These are phyloP conservation scores for Phaedon cochleariae DNA, from an alignment of 2,888 invertebrate genomes.

Conservation along the genomic window DNA sequence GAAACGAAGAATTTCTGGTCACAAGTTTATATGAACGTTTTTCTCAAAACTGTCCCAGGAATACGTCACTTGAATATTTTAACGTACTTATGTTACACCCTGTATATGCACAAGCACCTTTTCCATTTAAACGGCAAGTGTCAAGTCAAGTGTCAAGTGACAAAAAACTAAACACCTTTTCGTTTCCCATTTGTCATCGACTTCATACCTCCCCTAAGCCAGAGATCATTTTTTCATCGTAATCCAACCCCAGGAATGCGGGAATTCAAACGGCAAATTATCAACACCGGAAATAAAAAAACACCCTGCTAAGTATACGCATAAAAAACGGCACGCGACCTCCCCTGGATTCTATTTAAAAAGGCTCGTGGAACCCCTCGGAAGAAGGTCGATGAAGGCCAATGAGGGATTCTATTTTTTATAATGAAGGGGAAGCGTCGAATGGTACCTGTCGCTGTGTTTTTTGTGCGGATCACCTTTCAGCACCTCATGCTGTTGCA, in stretches of 20 bases:
- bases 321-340: constrained; percentile 30
- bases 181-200: too few relatives aligned
- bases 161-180: too few relatives aligned
- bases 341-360: constrained; percentile 9
- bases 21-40: too few relatives aligned
- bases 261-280: background rate
- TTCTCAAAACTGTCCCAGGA: too few relatives aligned
- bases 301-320: background rate
- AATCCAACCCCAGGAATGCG: background rate
- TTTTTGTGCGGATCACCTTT: constrained; percentile 32
- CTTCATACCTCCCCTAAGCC: too few relatives aligned
- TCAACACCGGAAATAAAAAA: background rate
- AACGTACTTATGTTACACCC: too few relatives aligned
- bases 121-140: too few relatives aligned
- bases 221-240: background rate
- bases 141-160: too few relatives aligned
- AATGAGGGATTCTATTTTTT: constrained; percentile 9
- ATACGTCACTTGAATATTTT: too few relatives aligned
- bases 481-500: background rate
- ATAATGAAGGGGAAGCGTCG: background rate
- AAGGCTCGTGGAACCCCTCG: constrained; percentile 17
- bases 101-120: too few relatives aligned
- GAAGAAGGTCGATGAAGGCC: constrained; percentile 3
- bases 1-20: too few relatives aligned
- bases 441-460: constrained; percentile 17